Evolutionary conservation across 1,140 invertebrate genomes (phyloP), one percentile per base, ranked within the genome.

Genomic region (Drosophila tani): DNA sequence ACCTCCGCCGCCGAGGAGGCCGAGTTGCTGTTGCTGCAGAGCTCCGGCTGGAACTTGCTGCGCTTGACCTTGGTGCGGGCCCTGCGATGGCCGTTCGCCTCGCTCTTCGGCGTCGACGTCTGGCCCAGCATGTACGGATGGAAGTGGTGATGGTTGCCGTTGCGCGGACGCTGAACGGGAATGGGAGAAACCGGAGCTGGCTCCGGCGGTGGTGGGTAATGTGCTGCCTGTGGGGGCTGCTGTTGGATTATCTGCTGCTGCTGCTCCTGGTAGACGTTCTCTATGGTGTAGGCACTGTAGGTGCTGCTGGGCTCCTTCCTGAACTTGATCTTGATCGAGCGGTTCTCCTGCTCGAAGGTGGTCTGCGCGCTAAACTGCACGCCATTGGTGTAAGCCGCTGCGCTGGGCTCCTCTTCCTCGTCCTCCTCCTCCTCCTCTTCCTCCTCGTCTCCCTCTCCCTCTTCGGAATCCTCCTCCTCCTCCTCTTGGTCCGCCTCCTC

Each of bases 301-400:
- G 82, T 81, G 79, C 76, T 92, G 62, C 91, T 91, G 64, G 70
- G 79, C 53, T 92, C 88, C 68, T 92, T 92, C 57, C 76, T 92
- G 24, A 92, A 92, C 59, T 92, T 92, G 32, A 93, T 92, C 76
- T 91, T 92, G 5, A 92, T 91, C 11, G 91, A 91, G 65, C 92
- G 84, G 66, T 92, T 93, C 65, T 91, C 73, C 47, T 91, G 71
- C 67, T 84, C 85, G 11, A 73, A 84, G 17, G 85, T 79, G 29
- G 85, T 81, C 40, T 92, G 84, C 8, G 75, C 76, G 24, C 71
- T 81, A 12, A 92, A 91, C 38, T 91, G 84, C 51, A 80, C 73
- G 21, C 73, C 75, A 58, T 91, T 84, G 12, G 75, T 71, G 45
- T 71, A 83, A 5, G 40, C 40, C 55, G 40, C 27, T 58, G 69